Conservation (phyloP, 2,888 invertebrate species). For the Octonoba sinensis region DNA sequence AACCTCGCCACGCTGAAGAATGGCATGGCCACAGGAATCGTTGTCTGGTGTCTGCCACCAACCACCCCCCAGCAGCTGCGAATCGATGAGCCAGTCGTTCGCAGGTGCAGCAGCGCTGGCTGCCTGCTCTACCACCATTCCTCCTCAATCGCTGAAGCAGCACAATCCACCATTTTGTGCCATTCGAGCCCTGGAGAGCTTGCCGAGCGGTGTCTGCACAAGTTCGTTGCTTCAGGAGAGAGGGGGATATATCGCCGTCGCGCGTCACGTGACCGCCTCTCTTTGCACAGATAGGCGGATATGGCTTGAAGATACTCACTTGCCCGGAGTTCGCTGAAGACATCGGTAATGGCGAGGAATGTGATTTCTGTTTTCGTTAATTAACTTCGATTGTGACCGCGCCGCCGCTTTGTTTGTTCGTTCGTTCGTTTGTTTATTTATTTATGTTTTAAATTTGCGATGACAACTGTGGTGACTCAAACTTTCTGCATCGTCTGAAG, state of each 20-base stretch:
- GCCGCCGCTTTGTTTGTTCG: too few species aligned
- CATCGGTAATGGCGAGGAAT: conserved; percentile 6
- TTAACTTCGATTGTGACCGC: too few species aligned
- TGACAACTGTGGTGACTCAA: too few species aligned
- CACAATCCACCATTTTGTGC: conserved; percentile 22
- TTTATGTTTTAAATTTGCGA: too few species aligned
- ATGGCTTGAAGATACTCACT: conserved; percentile 26
- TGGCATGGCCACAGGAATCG: too few species aligned
- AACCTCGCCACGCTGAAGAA: too few species aligned
- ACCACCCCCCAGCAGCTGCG: conserved; percentile 20
- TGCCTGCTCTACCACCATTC: background rate
- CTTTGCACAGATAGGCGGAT: conserved; percentile 56
- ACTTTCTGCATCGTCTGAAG: too few species aligned
- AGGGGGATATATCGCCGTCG: conserved; percentile 36
- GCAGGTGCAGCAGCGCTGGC: conserved; percentile 9
- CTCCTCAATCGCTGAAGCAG: background rate
- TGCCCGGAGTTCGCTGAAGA: conserved; percentile 50
- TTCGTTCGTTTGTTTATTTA: too few species aligned
- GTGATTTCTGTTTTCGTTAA: too few species aligned
- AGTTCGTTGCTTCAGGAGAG: conserved; percentile 11
- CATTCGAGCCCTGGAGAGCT: conserved; percentile 19
- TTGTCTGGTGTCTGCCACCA: too few species aligned
- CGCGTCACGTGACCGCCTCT: conserved; percentile 56
- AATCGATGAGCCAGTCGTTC: conserved; percentile 50
- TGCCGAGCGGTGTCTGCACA: background rate